Evolutionary conservation across 1,140 invertebrate genomes (phyloP).

Genomic region (Glomeris maerens): DNA sequence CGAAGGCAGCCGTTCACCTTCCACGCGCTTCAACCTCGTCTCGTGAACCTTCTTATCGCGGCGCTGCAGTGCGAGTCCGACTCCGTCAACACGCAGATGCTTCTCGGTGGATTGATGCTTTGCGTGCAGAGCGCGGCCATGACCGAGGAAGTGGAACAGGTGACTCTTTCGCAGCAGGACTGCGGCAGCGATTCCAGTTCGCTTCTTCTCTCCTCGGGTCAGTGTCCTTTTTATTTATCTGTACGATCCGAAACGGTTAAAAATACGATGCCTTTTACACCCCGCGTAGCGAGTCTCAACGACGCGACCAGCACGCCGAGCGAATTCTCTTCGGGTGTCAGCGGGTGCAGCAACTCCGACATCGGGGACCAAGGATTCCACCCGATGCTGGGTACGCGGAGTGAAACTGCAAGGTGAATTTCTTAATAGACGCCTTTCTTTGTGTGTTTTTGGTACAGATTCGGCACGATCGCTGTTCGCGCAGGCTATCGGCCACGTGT

Average conservation of each 20-base stretch:
- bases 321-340: not conserved
- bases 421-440: too few species aligned
- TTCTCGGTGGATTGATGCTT: constrained; percentile 49
- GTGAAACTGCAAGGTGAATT: too few species aligned
- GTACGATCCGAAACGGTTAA: constrained; percentile 16
- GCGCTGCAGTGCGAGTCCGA: constrained; percentile 73
- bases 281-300: not conserved
- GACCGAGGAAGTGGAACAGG: constrained; percentile 51
- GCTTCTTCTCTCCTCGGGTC: constrained; percentile 57
- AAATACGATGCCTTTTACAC: constrained; percentile 16
- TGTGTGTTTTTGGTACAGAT: constrained; percentile 35
- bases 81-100: constrained; percentile 75
- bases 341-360: not conserved
- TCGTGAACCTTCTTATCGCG: constrained; percentile 73
- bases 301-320: not conserved
- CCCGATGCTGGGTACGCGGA: not conserved
- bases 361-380: not conserved
- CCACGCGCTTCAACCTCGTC: constrained; percentile 57
- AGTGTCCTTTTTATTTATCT: constrained; percentile 17
- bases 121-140: constrained; percentile 67
- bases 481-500: constrained; percentile 79
- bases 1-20: constrained; percentile 43
- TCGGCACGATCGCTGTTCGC: constrained; percentile 75
- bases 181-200: constrained; percentile 40
- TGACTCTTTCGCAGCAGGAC: constrained; percentile 21